These are phyloP conservation scores for Coranthus polyacanthus DNA, from an alignment of 2,797 vertebrate genomes.

Conservation along the genomic window DNA sequence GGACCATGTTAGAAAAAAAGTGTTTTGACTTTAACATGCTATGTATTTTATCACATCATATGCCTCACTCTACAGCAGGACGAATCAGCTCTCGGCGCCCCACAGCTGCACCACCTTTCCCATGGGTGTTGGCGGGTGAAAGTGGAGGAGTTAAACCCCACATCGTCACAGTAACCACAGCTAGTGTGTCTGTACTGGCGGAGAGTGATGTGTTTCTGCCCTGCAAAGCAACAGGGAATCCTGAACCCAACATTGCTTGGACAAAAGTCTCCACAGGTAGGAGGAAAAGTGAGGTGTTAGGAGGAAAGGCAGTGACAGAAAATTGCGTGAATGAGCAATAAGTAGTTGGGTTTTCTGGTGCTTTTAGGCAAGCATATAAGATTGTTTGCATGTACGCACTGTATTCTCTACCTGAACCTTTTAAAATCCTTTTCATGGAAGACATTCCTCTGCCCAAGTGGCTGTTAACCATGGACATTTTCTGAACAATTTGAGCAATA, in stretches of 20 bases:
- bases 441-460: no score
- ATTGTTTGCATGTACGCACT: no score
- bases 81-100: constrained; percentile 56
- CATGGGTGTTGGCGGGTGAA: constrained; percentile 65
- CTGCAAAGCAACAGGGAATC: constrained; percentile 83
- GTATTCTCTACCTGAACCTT: no score
- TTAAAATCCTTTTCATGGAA: no score
- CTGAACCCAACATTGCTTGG: constrained; percentile 82
- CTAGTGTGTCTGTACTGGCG: constrained; percentile 81
- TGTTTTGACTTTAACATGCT: neutral
- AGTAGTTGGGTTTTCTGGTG: no score
- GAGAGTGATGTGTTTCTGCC: constrained; percentile 82
- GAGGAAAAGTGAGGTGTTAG: neutral
- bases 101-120: constrained; percentile 78
- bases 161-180: constrained; percentile 76
- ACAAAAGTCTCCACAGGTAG: constrained; percentile 88
- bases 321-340: neutral
- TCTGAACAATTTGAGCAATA: no score
- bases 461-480: no score
- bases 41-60: neutral
- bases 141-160: constrained; percentile 73
- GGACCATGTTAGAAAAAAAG: neutral
- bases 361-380: no score
- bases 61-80: constrained; percentile 33
- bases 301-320: neutral